Evolutionary conservation across 23 tunicate genomes (phyloP).

Genomic region (Phallusia fumigata): DNA sequence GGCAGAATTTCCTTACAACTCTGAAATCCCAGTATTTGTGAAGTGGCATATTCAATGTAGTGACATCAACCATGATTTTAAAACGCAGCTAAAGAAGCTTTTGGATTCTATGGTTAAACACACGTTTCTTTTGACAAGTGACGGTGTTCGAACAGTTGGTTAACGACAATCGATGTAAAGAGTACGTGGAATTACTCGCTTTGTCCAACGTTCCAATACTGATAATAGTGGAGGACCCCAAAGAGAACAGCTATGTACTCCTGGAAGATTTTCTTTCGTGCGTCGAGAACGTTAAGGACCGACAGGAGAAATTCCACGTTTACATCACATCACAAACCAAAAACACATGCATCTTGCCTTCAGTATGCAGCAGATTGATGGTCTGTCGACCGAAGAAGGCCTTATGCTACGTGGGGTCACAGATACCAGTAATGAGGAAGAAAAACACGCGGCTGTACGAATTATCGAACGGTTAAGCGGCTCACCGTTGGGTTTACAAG

Average conservation of each 20-base stretch:
- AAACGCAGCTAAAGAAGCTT: slow-evolving; percentile 11
- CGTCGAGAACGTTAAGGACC: not conserved
- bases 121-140: not conserved
- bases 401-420: not conserved
- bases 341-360: not conserved
- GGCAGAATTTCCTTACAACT: slow-evolving; percentile 3
- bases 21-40: not conserved
- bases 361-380: not conserved
- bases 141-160: not conserved
- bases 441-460: not conserved
- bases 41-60: slow-evolving; percentile 12
- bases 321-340: not conserved
- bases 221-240: not conserved
- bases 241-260: not conserved
- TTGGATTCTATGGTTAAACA: not conserved
- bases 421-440: not conserved
- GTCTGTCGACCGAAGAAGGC: not conserved
- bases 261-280: not conserved
- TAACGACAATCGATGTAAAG: not conserved
- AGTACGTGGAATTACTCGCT: not conserved
- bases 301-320: not conserved
- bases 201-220: not conserved
- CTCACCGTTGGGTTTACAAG: not conserved
- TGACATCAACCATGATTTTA: slow-evolving; percentile 4
- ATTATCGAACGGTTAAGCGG: not conserved